Evolutionary conservation across 2,797 vertebrate species (phyloP).

Genomic region (Cygnus olor): DNA sequence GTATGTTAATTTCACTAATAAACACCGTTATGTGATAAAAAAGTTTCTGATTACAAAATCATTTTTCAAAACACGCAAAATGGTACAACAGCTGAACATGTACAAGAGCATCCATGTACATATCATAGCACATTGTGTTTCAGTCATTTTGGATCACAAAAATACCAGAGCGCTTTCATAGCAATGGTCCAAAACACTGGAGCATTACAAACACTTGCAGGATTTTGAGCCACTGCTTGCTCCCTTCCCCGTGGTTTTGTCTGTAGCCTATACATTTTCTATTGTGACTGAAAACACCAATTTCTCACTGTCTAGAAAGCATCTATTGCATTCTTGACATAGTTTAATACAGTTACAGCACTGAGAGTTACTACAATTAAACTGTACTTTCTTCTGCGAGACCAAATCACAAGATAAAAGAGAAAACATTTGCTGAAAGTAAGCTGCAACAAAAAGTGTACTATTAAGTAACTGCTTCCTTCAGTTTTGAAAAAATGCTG

Average conservation of each 20-base stretch:
- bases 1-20: background rate
- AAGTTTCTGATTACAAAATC: background rate
- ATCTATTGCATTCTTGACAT: background rate
- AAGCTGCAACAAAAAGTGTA: background rate
- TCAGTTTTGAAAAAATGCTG: background rate
- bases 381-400: background rate
- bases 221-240: background rate
- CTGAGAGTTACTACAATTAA: background rate
- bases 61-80: background rate
- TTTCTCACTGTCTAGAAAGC: background rate
- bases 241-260: background rate
- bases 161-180: background rate
- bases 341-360: background rate
- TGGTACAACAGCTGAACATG: accelerated
- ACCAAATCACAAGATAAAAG: background rate
- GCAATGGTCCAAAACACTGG: background rate
- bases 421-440: background rate
- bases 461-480: background rate
- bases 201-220: background rate
- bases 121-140: too few relatives aligned
- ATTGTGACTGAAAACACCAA: accelerated
- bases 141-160: background rate
- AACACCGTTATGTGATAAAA: background rate
- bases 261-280: background rate
- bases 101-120: background rate